Conservation (phyloP, 2,113 vertebrate species). For the Euleptes europaea region DNA sequence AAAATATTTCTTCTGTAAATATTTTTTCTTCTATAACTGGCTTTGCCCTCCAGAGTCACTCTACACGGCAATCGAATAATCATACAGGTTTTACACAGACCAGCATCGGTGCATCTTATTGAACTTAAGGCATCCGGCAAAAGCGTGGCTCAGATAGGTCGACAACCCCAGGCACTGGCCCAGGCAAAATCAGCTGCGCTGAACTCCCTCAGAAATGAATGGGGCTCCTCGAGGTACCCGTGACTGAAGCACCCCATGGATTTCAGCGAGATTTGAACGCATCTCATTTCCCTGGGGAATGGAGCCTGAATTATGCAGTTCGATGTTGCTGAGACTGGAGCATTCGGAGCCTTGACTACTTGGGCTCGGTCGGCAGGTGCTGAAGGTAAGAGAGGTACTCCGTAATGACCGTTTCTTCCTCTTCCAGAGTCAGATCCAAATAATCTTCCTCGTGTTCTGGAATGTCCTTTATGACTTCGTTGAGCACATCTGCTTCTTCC, state of each 20-base stretch:
- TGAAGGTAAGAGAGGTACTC: slow-evolving; percentile 81
- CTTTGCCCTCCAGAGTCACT: slow-evolving; percentile 54
- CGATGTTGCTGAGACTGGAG: slow-evolving; percentile 25
- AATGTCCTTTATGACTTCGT: slow-evolving; percentile 91
- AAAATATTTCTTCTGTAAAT: slow-evolving; percentile 68
- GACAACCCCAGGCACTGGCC: slow-evolving; percentile 43
- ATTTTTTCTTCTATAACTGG: slow-evolving; percentile 47
- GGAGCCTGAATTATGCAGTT: neutral
- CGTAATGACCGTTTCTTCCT: slow-evolving; percentile 86
- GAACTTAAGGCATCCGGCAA: slow-evolving; percentile 59
- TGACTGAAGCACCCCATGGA: neutral
- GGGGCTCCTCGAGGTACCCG: neutral
- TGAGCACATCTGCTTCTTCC: slow-evolving; percentile 88
- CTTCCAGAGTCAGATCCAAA: slow-evolving; percentile 92
- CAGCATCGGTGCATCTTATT: slow-evolving; percentile 38
- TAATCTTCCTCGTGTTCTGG: slow-evolving; percentile 95
- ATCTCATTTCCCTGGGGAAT: neutral
- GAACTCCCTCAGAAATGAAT: neutral
- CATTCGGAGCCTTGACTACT: slow-evolving; percentile 33
- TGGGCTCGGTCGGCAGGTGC: slow-evolving; percentile 47
- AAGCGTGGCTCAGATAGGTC: slow-evolving; percentile 51
- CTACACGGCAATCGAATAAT: slow-evolving; percentile 58
- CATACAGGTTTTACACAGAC: slow-evolving; percentile 53
- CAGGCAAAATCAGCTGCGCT: neutral
- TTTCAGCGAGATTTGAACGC: neutral